phyloP scores from a whole-genome alignment of 2,797 vertebrate species.

The Cetoscarus ocellatus region DNA sequence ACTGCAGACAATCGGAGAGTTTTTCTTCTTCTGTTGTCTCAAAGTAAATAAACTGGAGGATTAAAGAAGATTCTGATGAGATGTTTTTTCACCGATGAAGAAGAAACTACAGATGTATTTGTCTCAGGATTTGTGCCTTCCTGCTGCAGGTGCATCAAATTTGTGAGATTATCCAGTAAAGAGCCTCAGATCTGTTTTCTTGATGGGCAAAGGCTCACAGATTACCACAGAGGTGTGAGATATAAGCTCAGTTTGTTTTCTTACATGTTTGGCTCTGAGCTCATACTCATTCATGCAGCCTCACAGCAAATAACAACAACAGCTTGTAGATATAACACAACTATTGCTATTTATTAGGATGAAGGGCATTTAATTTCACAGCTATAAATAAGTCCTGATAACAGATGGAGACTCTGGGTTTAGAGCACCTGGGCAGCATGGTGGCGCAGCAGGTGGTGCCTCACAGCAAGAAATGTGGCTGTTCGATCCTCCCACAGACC shows the following conservation, averaged over 20 bases:
- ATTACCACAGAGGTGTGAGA: slow-evolving; percentile 12
- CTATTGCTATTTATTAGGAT: not conserved
- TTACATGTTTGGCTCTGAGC: slow-evolving; percentile 7
- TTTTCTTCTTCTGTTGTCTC: slow-evolving; percentile 5
- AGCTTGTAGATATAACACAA: too few species aligned
- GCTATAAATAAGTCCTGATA: not conserved
- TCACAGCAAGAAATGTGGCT: too few species aligned
- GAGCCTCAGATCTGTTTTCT: not conserved
- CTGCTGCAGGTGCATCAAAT: slow-evolving; percentile 26
- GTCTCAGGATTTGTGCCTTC: slow-evolving; percentile 22
- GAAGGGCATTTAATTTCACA: not conserved
- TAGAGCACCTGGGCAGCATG: too few species aligned
- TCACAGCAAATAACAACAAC: not conserved
- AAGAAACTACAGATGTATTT: slow-evolving; percentile 7
- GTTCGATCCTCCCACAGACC: too few species aligned
- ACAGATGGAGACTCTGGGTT: too few species aligned
- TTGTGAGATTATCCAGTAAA: slow-evolving; percentile 15
- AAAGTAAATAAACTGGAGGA: slow-evolving; percentile 1
- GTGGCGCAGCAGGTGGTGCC: too few species aligned
- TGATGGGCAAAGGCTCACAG: not conserved
- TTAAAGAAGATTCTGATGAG: not conserved
- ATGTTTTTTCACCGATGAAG: not conserved
- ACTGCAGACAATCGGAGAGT: not conserved
- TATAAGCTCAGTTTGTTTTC: slow-evolving; percentile 7
- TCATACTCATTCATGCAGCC: slow-evolving; percentile 16